Base-by-base conservation (phyloP, 2,888 invertebrate genomes). In the Spatulosminthurus flaviceps region DNA sequence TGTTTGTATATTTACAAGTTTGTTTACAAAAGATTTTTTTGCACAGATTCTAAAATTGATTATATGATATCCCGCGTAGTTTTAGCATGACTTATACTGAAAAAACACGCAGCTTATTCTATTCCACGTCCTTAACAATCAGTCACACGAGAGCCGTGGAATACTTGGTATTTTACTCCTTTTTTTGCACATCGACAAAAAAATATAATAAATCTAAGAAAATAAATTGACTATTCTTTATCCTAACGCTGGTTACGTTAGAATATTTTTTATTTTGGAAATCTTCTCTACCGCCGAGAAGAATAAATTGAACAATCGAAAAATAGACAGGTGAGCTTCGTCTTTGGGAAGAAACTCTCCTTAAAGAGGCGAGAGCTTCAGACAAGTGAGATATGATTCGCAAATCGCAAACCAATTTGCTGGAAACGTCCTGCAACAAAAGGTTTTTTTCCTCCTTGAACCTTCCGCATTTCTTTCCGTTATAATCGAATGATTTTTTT, bases 21-120 rank as follows among this genome's bases (percentile, higher is more conserved):
- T n/a, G n/a, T n/a, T n/a, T n/a, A n/a, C n/a, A n/a, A n/a, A 13
- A 51, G 51, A 16, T 11, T 2, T 51, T 51, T 51, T 51, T 16
- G 51, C 51, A 51, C 51, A 19, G 51, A 51, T 51, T 51, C 51
- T 16, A n/a, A 51, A 51, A 51, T 51, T 51, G 51, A 51, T 51
- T 51, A 16, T n/a, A n/a, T 4, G n/a, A 51, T 51, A 51, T 51
- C 51, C 51, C 51, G 51, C 51, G 16, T 51, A 51, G 51, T 51
- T n/a, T n/a, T 51, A 51, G n/a, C 51, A 51, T 51, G 51, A 51
- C 16, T 51, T 51, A 51, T 51, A 19, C n/a, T 19, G 16, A 19
- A n/a, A 19, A 51, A 19, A 51, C 51, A 51, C n/a, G 51, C 51
- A 51, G n/a, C 1, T 34, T n/a, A n/a, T n/a, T n/a, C n/a, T n/a